Conservation (phyloP, 1,140 invertebrate genomes). For the Cardiocondyla obscurior region DNA sequence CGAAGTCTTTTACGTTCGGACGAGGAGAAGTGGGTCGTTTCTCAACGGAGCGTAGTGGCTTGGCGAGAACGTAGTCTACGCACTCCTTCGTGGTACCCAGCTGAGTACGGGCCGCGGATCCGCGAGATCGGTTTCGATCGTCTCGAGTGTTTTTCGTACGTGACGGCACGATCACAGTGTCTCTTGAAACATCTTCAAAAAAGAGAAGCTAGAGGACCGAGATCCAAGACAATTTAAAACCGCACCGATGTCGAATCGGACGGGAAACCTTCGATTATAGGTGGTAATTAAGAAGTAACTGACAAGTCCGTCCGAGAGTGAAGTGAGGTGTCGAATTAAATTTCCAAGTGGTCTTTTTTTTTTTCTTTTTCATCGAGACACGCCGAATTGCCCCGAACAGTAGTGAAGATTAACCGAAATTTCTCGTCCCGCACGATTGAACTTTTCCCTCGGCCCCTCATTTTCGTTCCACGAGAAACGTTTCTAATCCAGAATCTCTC, state of each 20-base stretch:
- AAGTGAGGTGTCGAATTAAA: conserved; percentile 57
- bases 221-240: not conserved
- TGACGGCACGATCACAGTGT: not conserved
- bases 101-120: conserved; percentile 63
- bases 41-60: conserved; percentile 79
- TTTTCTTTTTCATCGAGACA: not conserved
- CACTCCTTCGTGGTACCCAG: conserved; percentile 78
- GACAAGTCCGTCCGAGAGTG: conserved; percentile 5
- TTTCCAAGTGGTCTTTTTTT: conserved; percentile 45
- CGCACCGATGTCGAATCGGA: not conserved
- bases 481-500: conserved; percentile 42
- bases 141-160: conserved; percentile 4
- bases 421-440: conserved; percentile 13
- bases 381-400: conserved; percentile 13
- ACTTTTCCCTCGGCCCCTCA: not conserved
- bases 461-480: conserved; percentile 5
- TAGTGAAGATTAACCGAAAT: conserved; percentile 65
- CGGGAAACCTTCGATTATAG: not conserved
- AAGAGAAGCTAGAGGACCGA: not conserved
- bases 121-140: conserved; percentile 45
- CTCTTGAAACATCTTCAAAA: not conserved
- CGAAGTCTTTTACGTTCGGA: conserved; percentile 70
- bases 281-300: not conserved
- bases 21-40: conserved; percentile 81
- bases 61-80: conserved; percentile 76